A percentile compares a stretch with the other conserved stretches of the same genome.
Conservation (phyloP, 2,797 vertebrate genomes). For the Gadopsis bispinosus region DNA sequence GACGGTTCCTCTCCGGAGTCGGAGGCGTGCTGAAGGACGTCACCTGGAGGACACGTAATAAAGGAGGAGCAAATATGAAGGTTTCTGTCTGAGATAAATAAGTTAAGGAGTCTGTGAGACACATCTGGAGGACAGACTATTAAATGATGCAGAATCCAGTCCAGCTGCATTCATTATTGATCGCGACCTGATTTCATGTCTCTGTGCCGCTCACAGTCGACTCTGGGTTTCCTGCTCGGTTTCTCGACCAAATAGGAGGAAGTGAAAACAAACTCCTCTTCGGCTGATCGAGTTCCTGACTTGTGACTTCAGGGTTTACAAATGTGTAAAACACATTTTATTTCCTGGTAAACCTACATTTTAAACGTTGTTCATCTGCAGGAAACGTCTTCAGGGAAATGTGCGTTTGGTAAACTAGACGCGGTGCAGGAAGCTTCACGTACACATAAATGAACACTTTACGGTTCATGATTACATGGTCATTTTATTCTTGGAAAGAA, state of each 20-base stretch:
- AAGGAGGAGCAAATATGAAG: no score
- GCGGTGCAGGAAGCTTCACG: no score
- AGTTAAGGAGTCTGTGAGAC: background rate
- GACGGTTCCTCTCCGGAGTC: slow-evolving; percentile 94
- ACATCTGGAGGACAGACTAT: slow-evolving; percentile 14
- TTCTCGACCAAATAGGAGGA: background rate
- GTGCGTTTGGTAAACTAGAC: no score
- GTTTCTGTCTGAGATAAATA: background rate
- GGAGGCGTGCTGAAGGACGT: slow-evolving; percentile 98
- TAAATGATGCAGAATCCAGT: slow-evolving; percentile 33
- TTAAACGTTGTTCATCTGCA: background rate
- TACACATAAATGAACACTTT: no score
- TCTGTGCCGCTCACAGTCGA: background rate
- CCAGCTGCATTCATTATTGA: slow-evolving; percentile 59
- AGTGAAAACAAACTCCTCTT: no score
- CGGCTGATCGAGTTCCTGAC: background rate
- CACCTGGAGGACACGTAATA: slow-evolving; percentile 81
- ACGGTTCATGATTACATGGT: no score
- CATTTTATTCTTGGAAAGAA: no score
- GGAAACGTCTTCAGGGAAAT: background rate
- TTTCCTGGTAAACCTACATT: background rate
- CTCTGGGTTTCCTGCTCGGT: background rate
- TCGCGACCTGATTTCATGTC: slow-evolving; percentile 57
- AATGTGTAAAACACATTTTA: no score
- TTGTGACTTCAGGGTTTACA: background rate